Conservation (phyloP, 1,140 invertebrate species). For the Apis mellifera region Amel_HAv3.1 CM009943.2:9490501-9491000, state of each 20-base stretch:
- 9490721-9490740: slow-evolving; percentile 6
- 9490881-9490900: slow-evolving; percentile 74
- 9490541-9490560: background rate
- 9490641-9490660: no score
- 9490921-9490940: slow-evolving; percentile 28
- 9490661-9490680: background rate
- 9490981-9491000: background rate
- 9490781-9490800: slow-evolving; percentile 49
- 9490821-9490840: slow-evolving; percentile 73
- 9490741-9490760: slow-evolving; percentile 30
- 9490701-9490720: background rate
- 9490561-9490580: background rate
- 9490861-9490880: slow-evolving; percentile 52
- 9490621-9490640: background rate
- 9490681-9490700: slow-evolving; percentile 3
- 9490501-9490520: background rate
- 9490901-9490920: slow-evolving; percentile 39
- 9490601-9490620: background rate
- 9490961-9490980: no score
- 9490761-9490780: slow-evolving; percentile 53
- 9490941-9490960: background rate
- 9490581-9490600: background rate
- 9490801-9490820: slow-evolving; percentile 62
- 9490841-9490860: slow-evolving; percentile 61
- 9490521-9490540: background rate